Percentiles rank a stretch among this genome's conserved stretches.
These are phyloP conservation scores for Lamprotornis superbus DNA, from an alignment of 2,113 vertebrate genomes.

Conservation along the genomic window DNA sequence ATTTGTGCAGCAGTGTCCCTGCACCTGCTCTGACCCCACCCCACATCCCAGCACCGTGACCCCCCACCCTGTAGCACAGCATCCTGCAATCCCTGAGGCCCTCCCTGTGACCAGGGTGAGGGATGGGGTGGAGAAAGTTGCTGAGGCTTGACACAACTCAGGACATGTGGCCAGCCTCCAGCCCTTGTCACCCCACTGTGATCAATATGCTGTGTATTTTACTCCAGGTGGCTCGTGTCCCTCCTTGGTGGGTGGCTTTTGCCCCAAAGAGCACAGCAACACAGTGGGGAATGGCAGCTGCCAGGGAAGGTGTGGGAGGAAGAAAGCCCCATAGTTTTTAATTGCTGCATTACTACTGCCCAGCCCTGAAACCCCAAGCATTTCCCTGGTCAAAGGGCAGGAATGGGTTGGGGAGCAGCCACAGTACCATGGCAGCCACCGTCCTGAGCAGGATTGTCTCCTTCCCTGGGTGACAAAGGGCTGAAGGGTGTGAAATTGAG, in stretches of 20 bases:
- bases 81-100: not conserved
- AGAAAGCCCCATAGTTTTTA: not conserved
- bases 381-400: not conserved
- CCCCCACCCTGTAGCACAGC: not conserved
- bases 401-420: not conserved
- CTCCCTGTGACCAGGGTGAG: not conserved
- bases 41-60: not conserved
- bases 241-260: not conserved
- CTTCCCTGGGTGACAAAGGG: not conserved
- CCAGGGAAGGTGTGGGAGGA: not conserved
- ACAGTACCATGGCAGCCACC: not conserved
- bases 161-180: fast-evolving
- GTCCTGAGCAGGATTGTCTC: fast-evolving
- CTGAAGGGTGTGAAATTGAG: not conserved
- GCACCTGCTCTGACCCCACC: not conserved
- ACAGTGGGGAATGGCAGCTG: fast-evolving
- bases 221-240: not conserved
- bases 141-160: not conserved
- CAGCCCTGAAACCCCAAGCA: fast-evolving
- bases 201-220: not conserved
- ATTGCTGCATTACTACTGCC: no score
- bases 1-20: not conserved
- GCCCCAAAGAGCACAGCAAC: not conserved
- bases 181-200: not conserved
- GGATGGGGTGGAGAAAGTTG: not conserved